These are phyloP conservation scores for Littorina saxatilis DNA, from an alignment of 1,140 invertebrate genomes.

Conservation along the genomic window DNA sequence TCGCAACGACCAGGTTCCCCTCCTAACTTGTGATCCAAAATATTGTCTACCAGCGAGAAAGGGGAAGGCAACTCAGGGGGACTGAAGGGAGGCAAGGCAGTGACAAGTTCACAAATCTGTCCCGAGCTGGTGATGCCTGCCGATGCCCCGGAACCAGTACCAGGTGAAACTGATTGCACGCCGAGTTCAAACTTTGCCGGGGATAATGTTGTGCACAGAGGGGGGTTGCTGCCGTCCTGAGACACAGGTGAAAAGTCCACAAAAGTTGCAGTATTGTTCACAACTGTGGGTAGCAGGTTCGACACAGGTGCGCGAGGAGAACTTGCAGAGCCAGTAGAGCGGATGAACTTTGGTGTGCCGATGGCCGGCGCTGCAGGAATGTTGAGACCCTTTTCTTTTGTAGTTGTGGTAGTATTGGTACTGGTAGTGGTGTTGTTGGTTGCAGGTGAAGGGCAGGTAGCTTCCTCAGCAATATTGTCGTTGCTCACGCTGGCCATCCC, in stretches of 20 bases:
- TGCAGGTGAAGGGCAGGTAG: background rate
- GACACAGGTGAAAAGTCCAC: background rate
- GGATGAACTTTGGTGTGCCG: too few species aligned
- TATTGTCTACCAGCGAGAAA: background rate
- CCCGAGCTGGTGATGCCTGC: too few species aligned
- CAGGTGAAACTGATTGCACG: too few species aligned
- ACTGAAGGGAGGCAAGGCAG: background rate
- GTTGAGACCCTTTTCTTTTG: too few species aligned
- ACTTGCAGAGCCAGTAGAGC: background rate
- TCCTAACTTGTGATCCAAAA: background rate
- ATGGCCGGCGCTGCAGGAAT: too few species aligned
- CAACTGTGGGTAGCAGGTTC: background rate
- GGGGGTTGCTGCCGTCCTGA: background rate
- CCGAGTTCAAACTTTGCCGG: background rate
- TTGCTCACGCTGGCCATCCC: background rate
- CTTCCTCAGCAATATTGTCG: background rate
- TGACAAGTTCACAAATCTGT: too few species aligned
- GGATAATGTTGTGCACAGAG: background rate
- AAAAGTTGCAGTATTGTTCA: background rate
- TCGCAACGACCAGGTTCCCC: background rate
- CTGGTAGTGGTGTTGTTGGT: too few species aligned
- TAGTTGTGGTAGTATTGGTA: too few species aligned
- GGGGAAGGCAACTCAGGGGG: background rate
- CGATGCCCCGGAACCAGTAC: too few species aligned
- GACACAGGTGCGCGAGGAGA: background rate